Base-by-base conservation (phyloP, 1,140 invertebrate genomes). In the Ganaspis sp. region DNA sequence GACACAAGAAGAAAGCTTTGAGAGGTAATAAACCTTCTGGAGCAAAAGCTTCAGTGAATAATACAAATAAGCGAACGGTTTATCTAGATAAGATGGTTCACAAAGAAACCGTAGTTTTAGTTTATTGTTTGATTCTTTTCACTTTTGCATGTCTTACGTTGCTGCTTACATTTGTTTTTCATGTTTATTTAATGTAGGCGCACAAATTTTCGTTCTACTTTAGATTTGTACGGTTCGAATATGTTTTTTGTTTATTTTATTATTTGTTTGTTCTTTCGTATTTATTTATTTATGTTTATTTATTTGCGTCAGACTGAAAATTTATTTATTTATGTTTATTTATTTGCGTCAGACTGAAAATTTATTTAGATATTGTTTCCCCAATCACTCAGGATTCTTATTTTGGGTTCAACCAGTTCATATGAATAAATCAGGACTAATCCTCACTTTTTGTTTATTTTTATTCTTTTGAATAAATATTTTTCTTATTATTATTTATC, bases 1-100 rank as follows among this genome's bases (percentile, higher is more conserved):
- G 90, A 37, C 90, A 92, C 77, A 90, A 91, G 83, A 91, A 91
- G 70, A 92, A 89, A 86, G 83, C 86, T 53, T 81, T 84, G 81
- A 91, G 88, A 91, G 89, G 90, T 91, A 91, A 86, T 87, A 91
- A 90, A 76, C 78, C 21, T 34, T 69, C 58, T 53, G 21, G 71
- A 19, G 80, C 80, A 78, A 85, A 84, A 82, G 86, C 84, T 84
- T 75, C 79, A 75, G 12, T 85, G 73, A 76, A 80, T 78, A 75
- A 84, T 85, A 87, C 70, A 77, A 82, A 38, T 87, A 86, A 77
- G 85, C 84, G 85, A 80, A 76, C 80, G 37, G 69, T 83, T 17
- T 81, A 82, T 78, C 70, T 88, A 78, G 83, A 89, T 64, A 87
- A 84, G 75, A 74, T 83, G 58, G 58, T 85, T 74, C 78, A 86